These are phyloP conservation scores for Oxycera nigricornis DNA, from an alignment of 2,888 invertebrate genomes.

Conservation along the genomic window DNA sequence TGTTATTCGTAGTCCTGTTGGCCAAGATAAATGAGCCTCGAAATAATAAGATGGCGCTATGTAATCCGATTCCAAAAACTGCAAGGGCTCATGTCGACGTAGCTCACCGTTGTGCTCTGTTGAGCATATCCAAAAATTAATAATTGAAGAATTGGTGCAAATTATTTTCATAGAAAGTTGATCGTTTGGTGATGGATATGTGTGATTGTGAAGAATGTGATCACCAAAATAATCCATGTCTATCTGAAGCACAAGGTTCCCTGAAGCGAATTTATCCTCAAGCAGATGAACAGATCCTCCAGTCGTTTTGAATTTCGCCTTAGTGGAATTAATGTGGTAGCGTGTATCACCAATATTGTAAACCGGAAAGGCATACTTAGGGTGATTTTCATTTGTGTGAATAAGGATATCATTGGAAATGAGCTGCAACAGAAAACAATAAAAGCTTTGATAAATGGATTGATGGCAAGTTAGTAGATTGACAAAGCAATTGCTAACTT, in stretches of 20 bases:
- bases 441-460: too few relatives aligned
- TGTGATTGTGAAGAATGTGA: constrained; percentile 22
- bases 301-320: neutral
- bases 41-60: neutral
- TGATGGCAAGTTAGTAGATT: too few relatives aligned
- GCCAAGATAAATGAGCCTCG: constrained; percentile 35
- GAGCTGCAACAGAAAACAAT: neutral
- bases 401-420: neutral
- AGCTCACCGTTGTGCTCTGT: too few relatives aligned
- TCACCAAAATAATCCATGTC: constrained; percentile 3
- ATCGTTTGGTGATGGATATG: neutral
- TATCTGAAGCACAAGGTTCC: neutral
- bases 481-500: too few relatives aligned
- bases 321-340: constrained; percentile 11
- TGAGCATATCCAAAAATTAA: neutral
- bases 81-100: neutral
- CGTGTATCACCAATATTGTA: constrained; percentile 38
- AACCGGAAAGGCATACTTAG: neutral
- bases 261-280: neutral
- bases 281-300: neutral
- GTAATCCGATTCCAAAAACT: neutral
- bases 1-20: constrained; percentile 34
- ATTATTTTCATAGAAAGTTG: neutral
- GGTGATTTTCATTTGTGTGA: neutral
- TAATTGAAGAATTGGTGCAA: neutral